Evolutionary conservation across 2,113 vertebrate species (phyloP), one percentile per base, ranked within the genome.

Genomic region (Mugil cephalus): DNA sequence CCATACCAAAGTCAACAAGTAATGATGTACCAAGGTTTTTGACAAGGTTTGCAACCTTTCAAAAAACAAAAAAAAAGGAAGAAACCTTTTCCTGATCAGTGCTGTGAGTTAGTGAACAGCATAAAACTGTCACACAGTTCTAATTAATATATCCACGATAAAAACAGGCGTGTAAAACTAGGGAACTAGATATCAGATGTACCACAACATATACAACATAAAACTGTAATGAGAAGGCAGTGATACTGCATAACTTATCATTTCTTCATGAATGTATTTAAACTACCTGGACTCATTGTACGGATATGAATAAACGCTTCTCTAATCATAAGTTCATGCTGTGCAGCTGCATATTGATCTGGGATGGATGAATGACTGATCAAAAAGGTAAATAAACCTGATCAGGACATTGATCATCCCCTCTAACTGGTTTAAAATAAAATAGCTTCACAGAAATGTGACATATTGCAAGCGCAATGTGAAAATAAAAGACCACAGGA

Each of bases 401-500:
- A 48, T 50, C 1, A 15, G 30, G 38, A 74, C 15, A 40, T n/a
- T n/a, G n/a, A n/a, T n/a, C n/a, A n/a, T 43, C 46, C 43, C 51
- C 17, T 53, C 15, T 24, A 42, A 52, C 6, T 12, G 12, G n/a
- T 59, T 61, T 55, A 55, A 36, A 10, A 56, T 69, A 24, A 50
- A 51, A 74, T 1, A 18, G 10, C 7, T 15, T 7, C 61, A n/a
- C n/a, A 72, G 11, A 48, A 4, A 8, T 55, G 50, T 54, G 8
- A 48, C 10, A 40, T 30, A 8, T 10, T 7, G 8, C 38, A 14
- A 36, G 18, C 12, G 40, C 15, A 48, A 58, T 12, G 7, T 10
- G n/a, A 47, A 15, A 69, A 65, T 35, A 60, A 56, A 70, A 76
- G 24, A 63, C 34, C 17, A 69, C 18, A 51, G 19, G n/a, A 71